phyloP scores from a whole-genome alignment of 2,113 vertebrate species.

The Acrocephalus kingi region DNA sequence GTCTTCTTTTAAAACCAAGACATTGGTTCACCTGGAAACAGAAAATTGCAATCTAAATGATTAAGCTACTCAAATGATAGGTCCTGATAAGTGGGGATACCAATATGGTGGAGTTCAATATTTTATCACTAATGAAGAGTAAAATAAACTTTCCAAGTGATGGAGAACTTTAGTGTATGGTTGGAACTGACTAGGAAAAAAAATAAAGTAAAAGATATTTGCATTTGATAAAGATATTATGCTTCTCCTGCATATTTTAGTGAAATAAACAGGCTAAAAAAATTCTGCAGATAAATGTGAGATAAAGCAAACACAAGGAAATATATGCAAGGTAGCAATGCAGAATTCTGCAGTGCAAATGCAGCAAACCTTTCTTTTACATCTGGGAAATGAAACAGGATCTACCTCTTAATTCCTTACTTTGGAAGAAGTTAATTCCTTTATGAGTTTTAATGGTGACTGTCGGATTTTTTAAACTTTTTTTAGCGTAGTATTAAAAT shows the following conservation, averaged over 20 bases:
- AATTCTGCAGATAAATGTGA: background rate
- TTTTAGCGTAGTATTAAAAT: background rate
- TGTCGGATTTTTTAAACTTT: background rate
- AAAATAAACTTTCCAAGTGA: background rate
- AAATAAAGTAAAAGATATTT: background rate
- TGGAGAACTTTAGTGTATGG: background rate
- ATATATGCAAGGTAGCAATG: background rate
- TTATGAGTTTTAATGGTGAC: background rate
- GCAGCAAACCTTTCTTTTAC: background rate
- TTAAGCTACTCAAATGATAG: background rate
- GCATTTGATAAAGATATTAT: background rate
- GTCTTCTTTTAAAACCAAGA: too few species aligned
- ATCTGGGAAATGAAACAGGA: background rate
- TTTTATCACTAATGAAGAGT: background rate
- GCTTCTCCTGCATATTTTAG: background rate
- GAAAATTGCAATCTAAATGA: background rate
- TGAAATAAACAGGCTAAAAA: background rate
- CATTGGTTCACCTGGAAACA: background rate
- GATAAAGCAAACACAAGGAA: background rate
- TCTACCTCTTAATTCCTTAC: background rate
- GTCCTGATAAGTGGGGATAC: background rate
- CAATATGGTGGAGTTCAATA: background rate
- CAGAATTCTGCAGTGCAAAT: background rate
- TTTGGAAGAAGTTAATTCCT: background rate
- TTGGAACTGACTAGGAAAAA: background rate